Evolutionary conservation across 2,797 vertebrate species (phyloP), one percentile per base, ranked within the genome.

Genomic region (Champsocephalus esox): DNA sequence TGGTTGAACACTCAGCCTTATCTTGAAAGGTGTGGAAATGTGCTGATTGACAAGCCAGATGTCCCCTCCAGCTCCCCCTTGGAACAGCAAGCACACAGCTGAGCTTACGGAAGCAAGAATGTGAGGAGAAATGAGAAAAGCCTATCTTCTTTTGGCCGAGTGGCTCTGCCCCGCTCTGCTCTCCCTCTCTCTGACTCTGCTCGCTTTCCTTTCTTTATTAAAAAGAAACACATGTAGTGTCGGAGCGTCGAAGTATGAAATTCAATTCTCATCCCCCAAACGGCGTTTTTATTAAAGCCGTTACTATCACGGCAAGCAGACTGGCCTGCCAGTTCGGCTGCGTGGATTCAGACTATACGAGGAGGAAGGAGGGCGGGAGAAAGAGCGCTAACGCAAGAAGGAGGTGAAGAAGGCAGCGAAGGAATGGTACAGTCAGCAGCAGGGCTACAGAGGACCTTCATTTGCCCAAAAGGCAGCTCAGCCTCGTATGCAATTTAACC

Each of bases 171-270:
- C 73, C 10, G n/a, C 81, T 57, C 62, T 64, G 58, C 73, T 65
- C 49, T 41, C 68, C 41, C 68, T 38, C 80, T 58, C 73, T 8
- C 61, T 72, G 74, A 43, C 76, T 79, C 77, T 19, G 45, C 81
- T 82, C 60, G 7, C 76, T 75, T 79, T 73, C 74, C 82, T 86
- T 84, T 90, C 91, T 93, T 93, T 92, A 94, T 94, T 94, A 94
- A 94, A 92, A 90, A 92, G 93, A 94, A 95, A 94, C 93, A 94
- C 93, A 93, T 94, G 93, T 93, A 93, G 92, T 90, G 90, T 89
- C 75, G 79, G 84, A 57, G 92, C 93, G 83, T 86, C 92, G 94
- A 94, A 93, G 94, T 93, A 94, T 95, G 94, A 95, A 94, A 95
- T 95, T 95, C 93, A 94, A 93, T 95, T 94, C 92, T 93, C 92